Evolutionary conservation across 2,797 vertebrate species (phyloP).

Genomic region (Pseudopleuronectes americanus): DNA sequence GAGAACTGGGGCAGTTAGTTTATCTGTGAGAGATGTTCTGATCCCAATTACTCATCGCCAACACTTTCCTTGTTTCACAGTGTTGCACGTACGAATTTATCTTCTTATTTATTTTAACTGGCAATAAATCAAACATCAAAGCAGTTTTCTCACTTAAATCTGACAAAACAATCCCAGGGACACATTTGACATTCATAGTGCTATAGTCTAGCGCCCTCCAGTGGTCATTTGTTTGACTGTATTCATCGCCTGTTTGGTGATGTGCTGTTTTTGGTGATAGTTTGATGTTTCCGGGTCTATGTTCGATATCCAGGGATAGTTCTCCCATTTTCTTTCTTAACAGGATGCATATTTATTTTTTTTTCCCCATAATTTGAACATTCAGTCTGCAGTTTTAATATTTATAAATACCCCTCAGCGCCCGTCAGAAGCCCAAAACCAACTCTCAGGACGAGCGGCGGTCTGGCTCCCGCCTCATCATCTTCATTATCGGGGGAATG

Average conservation of each 20-base stretch:
- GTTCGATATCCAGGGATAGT: background rate
- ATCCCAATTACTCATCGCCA: no score
- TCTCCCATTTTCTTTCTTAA: background rate
- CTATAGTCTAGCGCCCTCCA: constrained; percentile 16
- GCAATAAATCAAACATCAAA: background rate
- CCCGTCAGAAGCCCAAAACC: constrained; percentile 90
- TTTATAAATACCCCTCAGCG: constrained; percentile 75
- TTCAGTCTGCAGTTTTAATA: no score
- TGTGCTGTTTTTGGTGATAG: no score
- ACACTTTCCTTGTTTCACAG: no score
- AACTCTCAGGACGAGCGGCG: constrained; percentile 87
- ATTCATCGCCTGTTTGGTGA: background rate
- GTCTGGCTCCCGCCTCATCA: constrained; percentile 88
- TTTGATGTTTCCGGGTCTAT: no score
- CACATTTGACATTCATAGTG: background rate
- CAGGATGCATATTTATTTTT: background rate
- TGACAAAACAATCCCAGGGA: no score
- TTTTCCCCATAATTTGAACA: background rate
- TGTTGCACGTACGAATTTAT: no score
- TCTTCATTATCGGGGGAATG: constrained; percentile 94
- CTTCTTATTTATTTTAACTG: background rate
- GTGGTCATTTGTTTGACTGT: background rate
- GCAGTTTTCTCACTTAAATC: background rate
- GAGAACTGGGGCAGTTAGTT: no score
- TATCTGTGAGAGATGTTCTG: no score